Evolutionary conservation across 53 echinoderm and acorn worm species (phyloP).

Genomic region (Hippasteria phrygiana): DNA sequence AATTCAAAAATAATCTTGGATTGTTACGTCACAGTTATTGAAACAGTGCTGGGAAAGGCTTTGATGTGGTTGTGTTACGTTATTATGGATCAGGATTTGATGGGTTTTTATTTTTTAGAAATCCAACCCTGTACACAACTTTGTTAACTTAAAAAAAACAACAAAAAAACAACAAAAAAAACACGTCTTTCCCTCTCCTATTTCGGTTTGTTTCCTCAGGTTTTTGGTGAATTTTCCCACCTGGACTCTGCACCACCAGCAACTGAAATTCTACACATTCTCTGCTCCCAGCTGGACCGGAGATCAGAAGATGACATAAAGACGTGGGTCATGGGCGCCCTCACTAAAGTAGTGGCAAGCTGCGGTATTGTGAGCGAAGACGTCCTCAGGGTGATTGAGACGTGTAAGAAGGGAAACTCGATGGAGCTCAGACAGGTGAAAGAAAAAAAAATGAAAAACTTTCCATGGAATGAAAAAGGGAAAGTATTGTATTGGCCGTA

Average conservation of each 20-base stretch:
- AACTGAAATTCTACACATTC: constrained; percentile 58
- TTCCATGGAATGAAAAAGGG: too few species aligned
- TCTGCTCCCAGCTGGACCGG: constrained; percentile 61
- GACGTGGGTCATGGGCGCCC: constrained; percentile 64
- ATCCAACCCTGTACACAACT: too few species aligned
- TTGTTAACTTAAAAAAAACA: too few species aligned
- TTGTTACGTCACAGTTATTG: too few species aligned
- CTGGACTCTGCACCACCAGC: constrained; percentile 64
- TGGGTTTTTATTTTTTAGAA: too few species aligned
- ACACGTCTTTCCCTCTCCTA: too few species aligned
- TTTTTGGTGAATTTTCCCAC: constrained; percentile 85
- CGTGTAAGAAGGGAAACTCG: background rate
- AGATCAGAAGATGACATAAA: constrained; percentile 46
- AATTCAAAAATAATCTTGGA: too few species aligned
- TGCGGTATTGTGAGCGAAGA: constrained; percentile 58
- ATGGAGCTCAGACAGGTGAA: constrained; percentile 73
- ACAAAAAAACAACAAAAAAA: too few species aligned
- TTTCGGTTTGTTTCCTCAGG: constrained; percentile 44
- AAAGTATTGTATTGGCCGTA: too few species aligned
- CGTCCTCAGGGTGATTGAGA: constrained; percentile 45
- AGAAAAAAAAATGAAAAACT: background rate
- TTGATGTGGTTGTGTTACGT: too few species aligned
- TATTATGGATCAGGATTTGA: too few species aligned
- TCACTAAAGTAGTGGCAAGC: constrained; percentile 69
- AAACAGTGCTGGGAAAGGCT: too few species aligned